A percentile compares a stretch with the other conserved stretches of the same genome.
Evolutionary conservation across 2,888 invertebrate species (phyloP).

Genomic region (Willowsia nigromaculata): DNA sequence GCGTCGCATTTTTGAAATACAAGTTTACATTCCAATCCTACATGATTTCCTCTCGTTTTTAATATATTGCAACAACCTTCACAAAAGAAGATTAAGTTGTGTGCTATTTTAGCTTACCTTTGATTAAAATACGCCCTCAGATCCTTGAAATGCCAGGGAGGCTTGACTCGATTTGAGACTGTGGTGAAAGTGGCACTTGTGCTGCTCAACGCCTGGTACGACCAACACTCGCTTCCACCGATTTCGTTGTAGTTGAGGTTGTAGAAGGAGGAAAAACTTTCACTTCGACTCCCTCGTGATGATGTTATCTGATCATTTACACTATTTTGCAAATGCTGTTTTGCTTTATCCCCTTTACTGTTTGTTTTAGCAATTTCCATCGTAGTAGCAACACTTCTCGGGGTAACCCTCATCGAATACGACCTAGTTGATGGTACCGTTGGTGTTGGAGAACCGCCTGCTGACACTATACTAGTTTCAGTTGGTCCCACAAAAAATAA

Average conservation of each 20-base stretch:
- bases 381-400: neutral
- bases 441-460: neutral
- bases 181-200: slow-evolving; percentile 51
- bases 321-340: neutral
- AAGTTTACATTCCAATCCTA: too few relatives aligned
- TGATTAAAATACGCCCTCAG: slow-evolving; percentile 77
- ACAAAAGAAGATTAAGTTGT: neutral
- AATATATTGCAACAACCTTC: neutral
- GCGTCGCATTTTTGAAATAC: too few relatives aligned
- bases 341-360: neutral
- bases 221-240: slow-evolving; percentile 47
- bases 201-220: slow-evolving; percentile 65
- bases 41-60: neutral
- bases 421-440: slow-evolving; percentile 4
- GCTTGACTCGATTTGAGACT: slow-evolving; percentile 51
- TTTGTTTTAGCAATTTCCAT: neutral
- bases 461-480: slow-evolving; percentile 22
- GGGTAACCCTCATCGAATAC: neutral
- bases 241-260: neutral
- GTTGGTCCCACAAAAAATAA: slow-evolving; percentile 72
- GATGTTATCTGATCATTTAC: neutral
- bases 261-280: neutral
- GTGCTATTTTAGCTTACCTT: slow-evolving; percentile 66
- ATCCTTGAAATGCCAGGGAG: slow-evolving; percentile 77
- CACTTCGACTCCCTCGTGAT: slow-evolving; percentile 43